Conservation (phyloP, 2,888 invertebrate species). For the Junonia oenone region DNA sequence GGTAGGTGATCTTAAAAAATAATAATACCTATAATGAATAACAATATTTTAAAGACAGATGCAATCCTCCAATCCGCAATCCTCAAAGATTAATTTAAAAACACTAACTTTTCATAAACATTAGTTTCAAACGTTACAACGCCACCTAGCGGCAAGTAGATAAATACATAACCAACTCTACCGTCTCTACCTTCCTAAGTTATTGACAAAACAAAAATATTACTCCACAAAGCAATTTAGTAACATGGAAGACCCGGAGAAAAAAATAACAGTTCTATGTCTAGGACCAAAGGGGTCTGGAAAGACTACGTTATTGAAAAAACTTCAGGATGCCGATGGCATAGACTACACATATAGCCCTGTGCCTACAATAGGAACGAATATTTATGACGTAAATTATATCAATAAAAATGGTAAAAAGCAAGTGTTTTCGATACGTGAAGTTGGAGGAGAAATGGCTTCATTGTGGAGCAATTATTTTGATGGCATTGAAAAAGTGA, state of each 20-base stretch:
- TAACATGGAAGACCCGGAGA: constrained; percentile 63
- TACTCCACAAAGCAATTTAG: constrained; percentile 28
- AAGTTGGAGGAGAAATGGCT: constrained; percentile 90
- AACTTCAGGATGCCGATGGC: constrained; percentile 83
- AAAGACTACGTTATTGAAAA: constrained; percentile 88
- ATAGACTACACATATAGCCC: constrained; percentile 89
- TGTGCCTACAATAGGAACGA: constrained; percentile 89
- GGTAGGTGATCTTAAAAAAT: too few relatives aligned
- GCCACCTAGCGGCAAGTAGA: constrained; percentile 55
- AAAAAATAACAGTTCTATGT: constrained; percentile 78
- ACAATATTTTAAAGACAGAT: too few relatives aligned
- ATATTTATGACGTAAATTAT: constrained; percentile 83
- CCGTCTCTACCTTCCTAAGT: neutral
- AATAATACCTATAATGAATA: too few relatives aligned
- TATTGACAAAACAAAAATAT: constrained; percentile 26
- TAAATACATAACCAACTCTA: constrained; percentile 21
- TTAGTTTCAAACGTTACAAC: constrained; percentile 17
- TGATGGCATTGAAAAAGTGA: constrained; percentile 79
- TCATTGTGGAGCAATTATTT: constrained; percentile 90
- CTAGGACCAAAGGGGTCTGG: constrained; percentile 90
- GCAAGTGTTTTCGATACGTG: constrained; percentile 81
- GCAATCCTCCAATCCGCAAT: too few relatives aligned
- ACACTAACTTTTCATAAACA: too few relatives aligned
- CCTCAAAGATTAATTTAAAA: too few relatives aligned
- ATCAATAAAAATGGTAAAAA: constrained; percentile 71